These are phyloP conservation scores for Dipodomys spectabilis DNA, from an alignment of 2,113 vertebrate species.

Conservation along the genomic window DNA sequence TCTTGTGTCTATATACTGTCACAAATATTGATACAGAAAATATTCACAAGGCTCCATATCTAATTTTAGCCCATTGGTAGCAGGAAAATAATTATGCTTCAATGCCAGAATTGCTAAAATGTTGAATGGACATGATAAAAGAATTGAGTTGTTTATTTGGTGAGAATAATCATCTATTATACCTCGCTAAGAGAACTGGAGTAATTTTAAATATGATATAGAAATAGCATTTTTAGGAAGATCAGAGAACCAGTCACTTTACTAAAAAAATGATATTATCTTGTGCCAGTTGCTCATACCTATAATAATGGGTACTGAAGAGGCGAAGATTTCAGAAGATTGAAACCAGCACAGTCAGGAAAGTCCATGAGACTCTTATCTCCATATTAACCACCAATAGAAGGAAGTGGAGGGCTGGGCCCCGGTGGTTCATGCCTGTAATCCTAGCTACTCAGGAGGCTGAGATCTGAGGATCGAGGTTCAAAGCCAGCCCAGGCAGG, in stretches of 20 bases:
- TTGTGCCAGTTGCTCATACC: too few relatives aligned
- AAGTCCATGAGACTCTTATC: too few relatives aligned
- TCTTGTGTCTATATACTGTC: conserved; percentile 62
- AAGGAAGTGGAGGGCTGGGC: too few relatives aligned
- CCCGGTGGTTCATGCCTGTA: too few relatives aligned
- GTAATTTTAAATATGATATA: conserved; percentile 22
- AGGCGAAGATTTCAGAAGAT: too few relatives aligned
- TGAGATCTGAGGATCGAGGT: too few relatives aligned
- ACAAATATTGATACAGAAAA: conserved; percentile 66
- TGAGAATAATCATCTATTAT: conserved; percentile 13
- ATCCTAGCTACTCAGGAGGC: too few relatives aligned
- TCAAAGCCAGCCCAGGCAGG: too few relatives aligned
- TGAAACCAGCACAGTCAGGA: too few relatives aligned
- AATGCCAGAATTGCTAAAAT: not conserved
- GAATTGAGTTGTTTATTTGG: conserved; percentile 37
- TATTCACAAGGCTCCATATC: conserved; percentile 49
- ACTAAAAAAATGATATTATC: not conserved
- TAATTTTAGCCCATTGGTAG: conserved; percentile 62
- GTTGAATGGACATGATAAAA: conserved; percentile 41
- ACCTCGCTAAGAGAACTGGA: not conserved
- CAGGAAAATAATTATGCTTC: conserved; percentile 37
- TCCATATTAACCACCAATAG: too few relatives aligned
- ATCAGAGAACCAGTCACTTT: conserved; percentile 33
- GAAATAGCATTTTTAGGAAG: conserved; percentile 26
- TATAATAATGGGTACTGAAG: too few relatives aligned